Conservation (phyloP, 2,113 vertebrate genomes). For the Albula goreensis region DNA sequence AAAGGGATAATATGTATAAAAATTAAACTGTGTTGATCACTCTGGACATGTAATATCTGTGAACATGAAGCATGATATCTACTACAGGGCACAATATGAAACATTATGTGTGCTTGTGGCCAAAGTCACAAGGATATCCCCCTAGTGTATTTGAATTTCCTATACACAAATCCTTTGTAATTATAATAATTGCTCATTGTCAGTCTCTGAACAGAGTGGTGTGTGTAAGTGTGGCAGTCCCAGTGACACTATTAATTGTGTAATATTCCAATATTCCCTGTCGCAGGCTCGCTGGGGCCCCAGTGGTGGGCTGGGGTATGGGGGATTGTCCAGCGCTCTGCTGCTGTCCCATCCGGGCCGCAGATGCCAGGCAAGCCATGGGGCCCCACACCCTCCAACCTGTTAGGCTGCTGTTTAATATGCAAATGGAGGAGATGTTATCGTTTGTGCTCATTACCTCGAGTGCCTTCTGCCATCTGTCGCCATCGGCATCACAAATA, state of each 20-base stretch:
- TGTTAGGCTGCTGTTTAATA: conserved; percentile 32
- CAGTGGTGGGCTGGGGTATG: neutral
- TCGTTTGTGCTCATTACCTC: conserved; percentile 22
- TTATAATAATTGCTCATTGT: neutral
- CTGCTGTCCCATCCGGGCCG: neutral
- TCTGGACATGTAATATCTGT: too few relatives aligned
- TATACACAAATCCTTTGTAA: neutral
- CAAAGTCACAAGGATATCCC: neutral
- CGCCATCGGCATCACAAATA: conserved; percentile 12
- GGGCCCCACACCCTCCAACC: conserved; percentile 13
- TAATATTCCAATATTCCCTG: neutral
- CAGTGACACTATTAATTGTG: neutral
- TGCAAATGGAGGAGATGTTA: conserved; percentile 26
- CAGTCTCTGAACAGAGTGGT: neutral
- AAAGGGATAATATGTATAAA: too few relatives aligned
- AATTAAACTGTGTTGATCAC: too few relatives aligned
- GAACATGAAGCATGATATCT: neutral
- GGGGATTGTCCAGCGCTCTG: neutral
- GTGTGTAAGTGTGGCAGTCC: neutral
- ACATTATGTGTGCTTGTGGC: neutral
- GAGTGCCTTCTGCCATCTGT: conserved; percentile 32
- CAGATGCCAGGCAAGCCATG: conserved; percentile 25
- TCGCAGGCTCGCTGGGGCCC: neutral
- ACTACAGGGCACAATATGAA: neutral
- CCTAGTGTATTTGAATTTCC: neutral